Evolutionary conservation across 2,113 vertebrate species (phyloP).

Genomic region (Paramormyrops kingsleyae): DNA sequence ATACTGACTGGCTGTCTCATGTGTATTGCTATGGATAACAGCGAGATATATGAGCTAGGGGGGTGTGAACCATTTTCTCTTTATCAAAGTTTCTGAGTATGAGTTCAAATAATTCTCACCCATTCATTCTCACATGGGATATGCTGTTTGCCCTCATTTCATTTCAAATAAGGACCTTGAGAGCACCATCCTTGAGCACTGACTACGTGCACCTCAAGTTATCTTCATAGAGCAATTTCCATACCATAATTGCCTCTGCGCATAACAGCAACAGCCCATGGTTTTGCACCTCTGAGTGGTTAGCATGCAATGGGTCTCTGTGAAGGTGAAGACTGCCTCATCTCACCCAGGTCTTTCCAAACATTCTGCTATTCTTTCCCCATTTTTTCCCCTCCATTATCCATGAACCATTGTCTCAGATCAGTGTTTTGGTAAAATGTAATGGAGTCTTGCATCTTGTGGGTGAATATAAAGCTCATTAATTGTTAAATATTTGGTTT

Average conservation of each 20-base stretch:
- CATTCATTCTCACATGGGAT: slow-evolving; percentile 16
- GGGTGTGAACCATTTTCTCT: slow-evolving; percentile 5
- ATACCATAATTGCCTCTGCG: slow-evolving; percentile 22
- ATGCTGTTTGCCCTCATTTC: slow-evolving; percentile 6
- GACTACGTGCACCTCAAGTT: slow-evolving; percentile 24
- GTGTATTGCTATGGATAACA: slow-evolving; percentile 34
- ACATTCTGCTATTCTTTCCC: slow-evolving; percentile 35
- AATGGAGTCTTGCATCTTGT: neutral
- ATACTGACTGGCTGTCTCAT: neutral
- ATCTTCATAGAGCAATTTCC: slow-evolving; percentile 14
- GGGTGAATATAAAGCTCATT: neutral
- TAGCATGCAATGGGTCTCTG: slow-evolving; percentile 25
- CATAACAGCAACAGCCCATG: slow-evolving; percentile 23
- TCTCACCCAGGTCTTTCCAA: slow-evolving; percentile 21
- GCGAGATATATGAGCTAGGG: slow-evolving; percentile 31
- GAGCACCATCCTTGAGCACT: slow-evolving; percentile 2
- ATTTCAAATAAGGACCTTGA: slow-evolving; percentile 19
- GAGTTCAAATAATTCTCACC: slow-evolving; percentile 21
- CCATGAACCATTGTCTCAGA: slow-evolving; percentile 31
- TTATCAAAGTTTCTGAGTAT: slow-evolving; percentile 16
- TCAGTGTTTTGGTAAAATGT: neutral
- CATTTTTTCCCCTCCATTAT: slow-evolving; percentile 37
- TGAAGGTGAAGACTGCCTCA: slow-evolving; percentile 19
- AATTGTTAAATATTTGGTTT: neutral
- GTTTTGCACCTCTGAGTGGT: slow-evolving; percentile 6